These are phyloP conservation scores for Apotomis betuletana DNA, from an alignment of 2,888 invertebrate species.

Conservation along the genomic window DNA sequence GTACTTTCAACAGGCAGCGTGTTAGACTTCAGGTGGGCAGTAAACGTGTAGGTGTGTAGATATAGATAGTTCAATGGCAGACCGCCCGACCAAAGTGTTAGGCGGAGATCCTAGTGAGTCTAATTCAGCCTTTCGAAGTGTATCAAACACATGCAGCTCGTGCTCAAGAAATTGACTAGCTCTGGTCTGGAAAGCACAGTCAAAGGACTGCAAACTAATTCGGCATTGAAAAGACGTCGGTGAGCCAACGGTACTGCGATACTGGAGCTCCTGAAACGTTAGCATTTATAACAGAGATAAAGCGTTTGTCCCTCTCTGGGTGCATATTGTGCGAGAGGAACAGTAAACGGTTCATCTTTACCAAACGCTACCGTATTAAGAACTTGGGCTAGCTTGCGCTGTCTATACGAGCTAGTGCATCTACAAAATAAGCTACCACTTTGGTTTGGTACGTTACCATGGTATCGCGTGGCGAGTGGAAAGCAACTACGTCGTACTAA, in stretches of 20 bases:
- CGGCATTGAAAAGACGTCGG: neutral
- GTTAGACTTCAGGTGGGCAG: neutral
- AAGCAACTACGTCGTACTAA: conserved; percentile 80
- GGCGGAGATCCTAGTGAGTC: conserved; percentile 7
- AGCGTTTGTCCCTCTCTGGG: neutral
- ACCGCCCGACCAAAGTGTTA: conserved; percentile 24
- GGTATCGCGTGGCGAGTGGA: conserved; percentile 59
- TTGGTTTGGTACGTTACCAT: conserved; percentile 50
- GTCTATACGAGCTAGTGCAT: conserved; percentile 11
- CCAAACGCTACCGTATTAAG: neutral
- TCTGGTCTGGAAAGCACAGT: conserved; percentile 12
- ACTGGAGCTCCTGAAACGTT: neutral
- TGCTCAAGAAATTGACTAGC: conserved; percentile 40
- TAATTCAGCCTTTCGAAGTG: conserved; percentile 1
- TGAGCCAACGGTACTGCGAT: neutral
- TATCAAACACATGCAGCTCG: conserved; percentile 38
- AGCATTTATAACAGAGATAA: neutral
- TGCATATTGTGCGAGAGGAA: neutral
- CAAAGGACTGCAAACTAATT: conserved; percentile 8
- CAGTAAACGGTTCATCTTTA: conserved; percentile 2
- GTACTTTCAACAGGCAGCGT: neutral
- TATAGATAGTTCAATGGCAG: conserved; percentile 5
- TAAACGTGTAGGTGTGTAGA: neutral
- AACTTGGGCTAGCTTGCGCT: neutral
- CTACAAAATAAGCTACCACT: conserved; percentile 43